Evolutionary conservation across 2,888 invertebrate genomes (phyloP).

Genomic region (Polia nebulosa): DNA sequence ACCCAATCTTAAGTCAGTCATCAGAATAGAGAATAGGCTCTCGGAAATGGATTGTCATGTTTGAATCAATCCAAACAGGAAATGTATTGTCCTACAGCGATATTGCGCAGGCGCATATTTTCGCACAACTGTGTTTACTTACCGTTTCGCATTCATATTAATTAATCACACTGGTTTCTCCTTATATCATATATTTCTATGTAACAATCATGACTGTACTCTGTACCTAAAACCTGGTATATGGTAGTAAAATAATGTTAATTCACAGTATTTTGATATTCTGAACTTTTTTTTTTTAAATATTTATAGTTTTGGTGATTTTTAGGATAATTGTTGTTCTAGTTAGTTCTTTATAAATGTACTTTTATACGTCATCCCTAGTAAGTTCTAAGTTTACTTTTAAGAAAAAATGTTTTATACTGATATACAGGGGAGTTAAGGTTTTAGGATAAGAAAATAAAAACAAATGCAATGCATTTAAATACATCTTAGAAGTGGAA

Average conservation of each 20-base stretch:
- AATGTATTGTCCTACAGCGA: neutral
- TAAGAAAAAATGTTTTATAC: constrained; percentile 7
- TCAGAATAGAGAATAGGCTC: neutral
- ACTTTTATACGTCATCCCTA: neutral
- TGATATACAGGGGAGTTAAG: constrained; percentile 8
- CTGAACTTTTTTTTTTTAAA: neutral
- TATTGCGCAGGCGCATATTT: constrained; percentile 15
- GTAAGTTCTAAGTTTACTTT: neutral
- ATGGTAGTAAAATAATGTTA: neutral
- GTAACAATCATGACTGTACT: constrained; percentile 1
- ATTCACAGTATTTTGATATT: neutral
- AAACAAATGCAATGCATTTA: constrained; percentile 63
- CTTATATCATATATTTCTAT: neutral
- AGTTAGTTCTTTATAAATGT: neutral
- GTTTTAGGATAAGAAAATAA: constrained; percentile 14
- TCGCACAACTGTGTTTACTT: constrained; percentile 7
- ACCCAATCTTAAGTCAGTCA: too few relatives aligned
- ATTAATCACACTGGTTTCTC: constrained; percentile 17
- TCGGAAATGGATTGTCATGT: neutral
- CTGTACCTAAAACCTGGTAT: too few relatives aligned
- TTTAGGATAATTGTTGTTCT: constrained; percentile 15
- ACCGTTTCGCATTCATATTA: neutral
- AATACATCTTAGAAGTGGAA: constrained; percentile 38
- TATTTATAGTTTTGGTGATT: constrained; percentile 12
- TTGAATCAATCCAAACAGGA: constrained; percentile 2